Base-by-base conservation (phyloP, 2,113 vertebrate genomes). In the Asarcornis scutulata region DNA sequence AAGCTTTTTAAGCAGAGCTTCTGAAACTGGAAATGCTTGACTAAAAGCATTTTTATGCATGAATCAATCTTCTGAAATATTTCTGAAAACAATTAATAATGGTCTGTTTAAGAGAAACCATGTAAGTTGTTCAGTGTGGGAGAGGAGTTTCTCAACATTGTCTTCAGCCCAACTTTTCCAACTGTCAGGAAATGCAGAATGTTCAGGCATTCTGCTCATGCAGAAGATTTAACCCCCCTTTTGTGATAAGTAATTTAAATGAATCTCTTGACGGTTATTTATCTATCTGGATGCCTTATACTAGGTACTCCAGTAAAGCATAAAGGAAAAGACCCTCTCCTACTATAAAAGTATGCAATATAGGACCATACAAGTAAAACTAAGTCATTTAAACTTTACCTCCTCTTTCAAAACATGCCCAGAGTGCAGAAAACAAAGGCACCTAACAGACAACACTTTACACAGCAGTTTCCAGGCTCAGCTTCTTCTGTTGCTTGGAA, bases 31-130 rank as follows among this genome's bases (percentile, higher is more conserved):
- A 97, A 96, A 95, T 89, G 58, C 63, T 78, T 88, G 68, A 88
- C 55, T 95, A 96, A 96, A 96, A 83, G 53, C 13, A 93, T 94
- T 97, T 96, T 97, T 81, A 94, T 96, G 91, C 76, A 91, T 96
- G 91, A 98, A 96, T 96, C 53, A 95, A 46, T 94, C 89, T 88
- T 86, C 85, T 86, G 59, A 89, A 95, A 86, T 77, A 86, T 72
- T 95, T 97, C 80, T 92, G 90, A 96, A 96, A 76, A 89, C 38
- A 95, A 94, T 96, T 96, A 95, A 91, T 88, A 96, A 84, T 80
- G 60, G 85, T 93, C 92, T 87, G 86, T 78, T 96, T 89, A 89
- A 90, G 66, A 92, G 29, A 76, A 88, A 93, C 36, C 50, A 34
- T 83, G 36, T 78, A 52, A 42, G 68, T 56, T 73, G 29, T 85